Evolutionary conservation across 2,113 vertebrate genomes (phyloP).

Genomic region (Herpetotheres cachinnans): DNA sequence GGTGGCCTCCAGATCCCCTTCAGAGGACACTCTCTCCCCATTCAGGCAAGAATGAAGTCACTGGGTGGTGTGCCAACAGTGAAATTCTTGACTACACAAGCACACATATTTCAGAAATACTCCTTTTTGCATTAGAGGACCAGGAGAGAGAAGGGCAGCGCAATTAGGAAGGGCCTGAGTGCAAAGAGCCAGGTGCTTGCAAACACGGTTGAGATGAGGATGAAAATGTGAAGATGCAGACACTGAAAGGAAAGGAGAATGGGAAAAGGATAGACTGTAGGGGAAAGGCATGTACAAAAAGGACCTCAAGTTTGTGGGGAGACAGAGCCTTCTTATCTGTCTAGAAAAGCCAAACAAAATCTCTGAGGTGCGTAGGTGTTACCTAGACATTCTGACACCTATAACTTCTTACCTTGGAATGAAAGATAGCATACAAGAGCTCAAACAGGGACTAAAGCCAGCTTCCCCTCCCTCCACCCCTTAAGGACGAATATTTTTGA

Average conservation of each 20-base stretch:
- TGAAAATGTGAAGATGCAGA: background rate
- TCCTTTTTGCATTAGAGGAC: background rate
- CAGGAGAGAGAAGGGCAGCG: background rate
- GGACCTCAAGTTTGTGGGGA: background rate
- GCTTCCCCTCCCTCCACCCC: background rate
- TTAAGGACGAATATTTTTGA: background rate
- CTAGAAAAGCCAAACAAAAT: background rate
- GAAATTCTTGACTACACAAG: background rate
- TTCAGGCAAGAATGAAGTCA: background rate
- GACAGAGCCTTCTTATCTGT: background rate
- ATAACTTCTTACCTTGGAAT: background rate
- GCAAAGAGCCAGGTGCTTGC: background rate
- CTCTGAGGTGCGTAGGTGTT: background rate
- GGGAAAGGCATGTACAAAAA: rapidly evolving
- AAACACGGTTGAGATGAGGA: background rate
- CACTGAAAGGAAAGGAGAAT: background rate
- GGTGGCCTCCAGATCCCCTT: background rate
- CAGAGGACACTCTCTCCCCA: background rate
- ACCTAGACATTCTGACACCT: background rate
- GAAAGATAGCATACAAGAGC: background rate
- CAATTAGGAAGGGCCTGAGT: background rate
- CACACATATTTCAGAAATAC: background rate
- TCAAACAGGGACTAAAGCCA: background rate
- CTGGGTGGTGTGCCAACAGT: background rate
- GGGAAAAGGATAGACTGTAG: background rate